Evolutionary conservation across 2,888 invertebrate genomes (phyloP).

Genomic region (Caenorhabditis sp.): DNA sequence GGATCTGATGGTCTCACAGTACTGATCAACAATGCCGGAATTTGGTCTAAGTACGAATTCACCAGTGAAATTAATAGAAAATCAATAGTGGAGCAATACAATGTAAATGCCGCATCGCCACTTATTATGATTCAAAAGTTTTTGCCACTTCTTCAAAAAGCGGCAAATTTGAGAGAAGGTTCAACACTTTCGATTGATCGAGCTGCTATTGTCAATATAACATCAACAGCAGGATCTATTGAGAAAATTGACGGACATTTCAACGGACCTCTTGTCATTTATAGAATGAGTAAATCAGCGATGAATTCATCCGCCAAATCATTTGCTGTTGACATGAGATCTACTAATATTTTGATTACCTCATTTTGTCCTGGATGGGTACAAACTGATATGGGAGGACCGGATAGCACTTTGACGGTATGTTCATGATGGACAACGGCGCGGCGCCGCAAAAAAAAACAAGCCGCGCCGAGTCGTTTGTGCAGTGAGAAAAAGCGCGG

Average conservation of each 20-base stretch:
- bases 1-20: slow-evolving; percentile 38
- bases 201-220: slow-evolving; percentile 53
- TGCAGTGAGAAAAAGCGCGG: too few relatives aligned
- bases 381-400: slow-evolving; percentile 60
- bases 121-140: slow-evolving; percentile 34
- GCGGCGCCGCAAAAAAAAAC: too few relatives aligned
- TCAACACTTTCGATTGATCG: slow-evolving; percentile 36
- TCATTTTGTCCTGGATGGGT: slow-evolving; percentile 59
- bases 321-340: slow-evolving; percentile 33
- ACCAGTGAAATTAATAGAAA: slow-evolving; percentile 23
- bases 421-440: too few relatives aligned
- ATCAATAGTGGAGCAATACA: slow-evolving; percentile 20
- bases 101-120: slow-evolving; percentile 27
- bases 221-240: slow-evolving; percentile 46
- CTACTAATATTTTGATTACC: slow-evolving; percentile 40
- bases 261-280: slow-evolving; percentile 33
- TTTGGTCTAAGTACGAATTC: slow-evolving; percentile 27
- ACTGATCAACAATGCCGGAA: slow-evolving; percentile 42
- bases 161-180: slow-evolving; percentile 13
- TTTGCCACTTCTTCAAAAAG: slow-evolving; percentile 44
- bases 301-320: slow-evolving; percentile 54
- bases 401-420: slow-evolving; percentile 39
- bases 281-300: slow-evolving; percentile 50
- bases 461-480: too few relatives aligned
- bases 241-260: slow-evolving; percentile 37